Base-by-base conservation (phyloP, 2,797 vertebrate genomes). In the Esox masquinongy region DNA sequence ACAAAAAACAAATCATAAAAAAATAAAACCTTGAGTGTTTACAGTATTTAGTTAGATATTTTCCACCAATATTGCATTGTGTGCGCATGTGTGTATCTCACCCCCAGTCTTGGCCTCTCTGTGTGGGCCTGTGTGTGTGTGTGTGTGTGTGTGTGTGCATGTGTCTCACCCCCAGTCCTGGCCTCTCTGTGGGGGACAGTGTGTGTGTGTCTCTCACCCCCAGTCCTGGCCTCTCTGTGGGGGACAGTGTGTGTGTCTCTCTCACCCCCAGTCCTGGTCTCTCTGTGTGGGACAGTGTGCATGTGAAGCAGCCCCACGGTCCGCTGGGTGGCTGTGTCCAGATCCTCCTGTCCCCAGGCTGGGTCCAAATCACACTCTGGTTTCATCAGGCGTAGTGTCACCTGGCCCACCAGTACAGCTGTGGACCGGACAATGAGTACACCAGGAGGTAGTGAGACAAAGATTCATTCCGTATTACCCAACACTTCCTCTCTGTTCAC, bases 301-400 rank as follows among this genome's bases (percentile, higher is more conserved):
- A 83, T 87, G 74, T 98, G 94, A 76, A 99, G 91, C 86, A 98
- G 88, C 43, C 80, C 85, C 2, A 98, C 85, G 0, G 94, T 95
- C 74, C 98, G 95, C 69, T 92, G 91, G 53, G 95, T 92, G 51
- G 98, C 97, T 24, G 92, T 89, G 3, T 92, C 84, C 83, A 99
- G 89, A 75, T 97, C 95, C 79, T 99, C 98, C 76, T 99, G 94
- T 71, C 88, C 95, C 98, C 98, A 99, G 1, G 95, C 96, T 31
- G 91, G 85, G 68, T 99, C 96, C 73, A 99, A 85, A 9, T 91
- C 91, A 83, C 97, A 99, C 71, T 96, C 96, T 0, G 98, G 98
- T 80, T 97, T 97, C 86, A 99, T 88, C 86, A 97, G 86, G 17
- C 98, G 96, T 84, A 99, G 85, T 24, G 97, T 98, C 88, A 99